A percentile compares a stretch with the other conserved stretches of the same genome.
phyloP scores from a whole-genome alignment of 2,797 vertebrate genomes.

The Chrysocyon brachyurus region DNA sequence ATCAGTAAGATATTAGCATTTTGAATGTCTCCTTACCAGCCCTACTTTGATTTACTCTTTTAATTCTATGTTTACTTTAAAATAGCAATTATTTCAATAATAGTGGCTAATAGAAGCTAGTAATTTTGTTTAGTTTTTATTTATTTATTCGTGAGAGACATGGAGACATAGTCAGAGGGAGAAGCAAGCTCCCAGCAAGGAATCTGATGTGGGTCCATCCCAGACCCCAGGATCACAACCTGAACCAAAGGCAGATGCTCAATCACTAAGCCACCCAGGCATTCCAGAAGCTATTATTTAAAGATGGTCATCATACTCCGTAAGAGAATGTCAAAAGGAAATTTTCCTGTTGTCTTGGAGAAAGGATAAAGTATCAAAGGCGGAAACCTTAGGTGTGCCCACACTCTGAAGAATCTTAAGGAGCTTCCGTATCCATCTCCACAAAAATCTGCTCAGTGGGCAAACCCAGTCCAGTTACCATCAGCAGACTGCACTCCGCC shows the following conservation, averaged over 20 bases:
- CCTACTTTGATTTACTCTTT: background rate
- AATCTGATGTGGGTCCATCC: too few relatives aligned
- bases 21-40: background rate
- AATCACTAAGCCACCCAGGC: too few relatives aligned
- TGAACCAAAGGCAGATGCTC: too few relatives aligned
- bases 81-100: slow-evolving; percentile 23
- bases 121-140: background rate
- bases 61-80: background rate
- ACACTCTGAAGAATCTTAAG: background rate
- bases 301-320: background rate
- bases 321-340: background rate
- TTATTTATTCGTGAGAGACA: too few relatives aligned
- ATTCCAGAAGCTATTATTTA: background rate
- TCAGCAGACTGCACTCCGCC: background rate
- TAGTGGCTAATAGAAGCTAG: background rate
- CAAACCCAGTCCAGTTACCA: background rate
- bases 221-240: too few relatives aligned
- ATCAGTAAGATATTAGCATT: background rate
- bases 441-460: background rate
- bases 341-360: background rate
- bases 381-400: background rate
- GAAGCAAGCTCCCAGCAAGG: too few relatives aligned
- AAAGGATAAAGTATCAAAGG: background rate
- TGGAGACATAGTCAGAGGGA: too few relatives aligned
- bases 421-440: background rate